These are phyloP conservation scores for Archocentrus centrarchus DNA, from an alignment of 2,113 vertebrate species.

Conservation along the genomic window DNA sequence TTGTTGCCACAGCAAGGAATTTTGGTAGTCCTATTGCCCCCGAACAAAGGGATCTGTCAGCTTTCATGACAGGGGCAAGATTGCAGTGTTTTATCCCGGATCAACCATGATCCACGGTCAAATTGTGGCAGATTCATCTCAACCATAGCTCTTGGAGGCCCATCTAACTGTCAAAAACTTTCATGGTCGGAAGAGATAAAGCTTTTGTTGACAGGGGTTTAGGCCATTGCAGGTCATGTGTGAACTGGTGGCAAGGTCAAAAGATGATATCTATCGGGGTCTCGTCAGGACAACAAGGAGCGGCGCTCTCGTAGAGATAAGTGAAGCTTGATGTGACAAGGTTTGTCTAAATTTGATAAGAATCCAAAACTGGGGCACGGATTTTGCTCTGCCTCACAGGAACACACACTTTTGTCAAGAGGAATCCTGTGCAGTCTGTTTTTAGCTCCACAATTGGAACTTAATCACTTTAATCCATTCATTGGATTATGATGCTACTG, in stretches of 20 bases:
- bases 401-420: conserved; percentile 64
- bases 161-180: conserved; percentile 40
- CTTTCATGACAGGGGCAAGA: conserved; percentile 58
- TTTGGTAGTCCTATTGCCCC: conserved; percentile 35
- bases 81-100: conserved; percentile 26
- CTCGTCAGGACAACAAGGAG: not conserved
- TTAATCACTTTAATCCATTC: conserved; percentile 73
- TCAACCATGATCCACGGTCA: conserved; percentile 26
- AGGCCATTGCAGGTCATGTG: conserved; percentile 41
- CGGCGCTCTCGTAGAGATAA: conserved; percentile 7
- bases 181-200: conserved; percentile 1
- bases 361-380: conserved; percentile 60
- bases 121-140: conserved; percentile 33
- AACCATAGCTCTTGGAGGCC: not conserved
- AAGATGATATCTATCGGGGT: conserved; percentile 22
- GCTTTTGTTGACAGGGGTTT: conserved; percentile 40
- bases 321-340: conserved; percentile 27
- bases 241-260: conserved; percentile 53
- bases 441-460: conserved; percentile 72
- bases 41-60: conserved; percentile 52
- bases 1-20: conserved; percentile 48
- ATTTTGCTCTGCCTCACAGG: conserved; percentile 56
- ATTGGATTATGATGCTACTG: conserved; percentile 64
- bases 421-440: conserved; percentile 64
- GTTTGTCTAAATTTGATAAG: conserved; percentile 52